These are phyloP conservation scores for Tursiops truncatus DNA, from an alignment of 2,113 vertebrate species.

Conservation along the genomic window DNA sequence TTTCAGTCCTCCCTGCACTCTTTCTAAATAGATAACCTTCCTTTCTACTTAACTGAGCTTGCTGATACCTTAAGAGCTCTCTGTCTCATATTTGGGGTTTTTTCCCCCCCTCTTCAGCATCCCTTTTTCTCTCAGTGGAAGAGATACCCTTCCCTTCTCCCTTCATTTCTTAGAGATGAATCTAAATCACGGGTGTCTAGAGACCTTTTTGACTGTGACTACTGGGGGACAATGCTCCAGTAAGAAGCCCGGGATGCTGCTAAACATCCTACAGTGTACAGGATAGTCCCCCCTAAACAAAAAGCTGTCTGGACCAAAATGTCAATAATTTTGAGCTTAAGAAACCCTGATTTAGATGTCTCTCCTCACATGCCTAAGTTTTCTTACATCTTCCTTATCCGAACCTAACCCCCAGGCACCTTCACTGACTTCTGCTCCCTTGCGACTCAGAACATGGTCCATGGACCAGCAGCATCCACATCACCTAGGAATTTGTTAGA, in stretches of 20 bases:
- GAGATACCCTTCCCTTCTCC: neutral
- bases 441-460: neutral
- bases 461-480: neutral
- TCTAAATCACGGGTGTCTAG: neutral
- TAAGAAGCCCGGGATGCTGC: neutral
- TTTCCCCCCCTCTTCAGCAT: neutral
- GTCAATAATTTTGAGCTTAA: neutral
- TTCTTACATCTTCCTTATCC: neutral
- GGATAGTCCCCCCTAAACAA: neutral
- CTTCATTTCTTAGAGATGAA: constrained; percentile 4
- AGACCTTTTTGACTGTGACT: neutral
- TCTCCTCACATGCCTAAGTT: neutral
- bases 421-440: neutral
- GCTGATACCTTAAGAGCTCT: neutral
- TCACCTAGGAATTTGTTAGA: neutral
- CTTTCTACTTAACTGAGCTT: neutral
- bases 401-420: neutral
- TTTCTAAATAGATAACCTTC: neutral
- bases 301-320: neutral
- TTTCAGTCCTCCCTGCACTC: neutral
- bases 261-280: neutral
- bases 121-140: neutral
- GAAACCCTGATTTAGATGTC: neutral
- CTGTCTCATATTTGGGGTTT: neutral
- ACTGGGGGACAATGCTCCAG: neutral